Percentiles rank a stretch among this genome's conserved stretches.
Conservation (phyloP, 2,113 vertebrate species). For the Hoplias malabaricus region DNA sequence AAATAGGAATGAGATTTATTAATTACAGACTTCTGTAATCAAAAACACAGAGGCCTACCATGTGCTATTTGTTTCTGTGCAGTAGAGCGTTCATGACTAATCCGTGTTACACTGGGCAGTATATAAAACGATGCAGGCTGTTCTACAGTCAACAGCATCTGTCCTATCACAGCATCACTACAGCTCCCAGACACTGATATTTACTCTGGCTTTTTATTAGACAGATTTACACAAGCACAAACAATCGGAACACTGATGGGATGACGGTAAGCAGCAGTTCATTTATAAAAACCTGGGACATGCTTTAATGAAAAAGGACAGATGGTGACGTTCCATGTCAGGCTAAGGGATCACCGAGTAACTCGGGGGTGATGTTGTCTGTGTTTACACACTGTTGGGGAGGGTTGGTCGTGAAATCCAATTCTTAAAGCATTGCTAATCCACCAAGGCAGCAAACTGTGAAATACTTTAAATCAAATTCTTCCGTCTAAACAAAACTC, state of each 20-base stretch:
- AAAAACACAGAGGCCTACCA: no score
- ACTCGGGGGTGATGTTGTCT: background rate
- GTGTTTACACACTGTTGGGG: background rate
- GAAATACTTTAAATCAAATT: constrained; percentile 2
- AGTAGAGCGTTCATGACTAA: background rate
- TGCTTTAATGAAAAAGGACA: constrained; percentile 13
- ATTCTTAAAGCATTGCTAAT: background rate
- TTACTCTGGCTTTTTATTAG: background rate
- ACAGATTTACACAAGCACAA: background rate
- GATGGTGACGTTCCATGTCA: constrained; percentile 14
- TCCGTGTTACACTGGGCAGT: no score
- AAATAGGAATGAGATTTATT: background rate
- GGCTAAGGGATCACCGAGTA: background rate
- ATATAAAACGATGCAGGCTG: background rate
- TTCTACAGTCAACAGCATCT: background rate
- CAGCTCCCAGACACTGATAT: background rate
- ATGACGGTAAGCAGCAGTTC: background rate
- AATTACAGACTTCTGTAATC: no score
- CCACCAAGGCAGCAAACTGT: background rate
- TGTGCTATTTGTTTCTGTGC: background rate
- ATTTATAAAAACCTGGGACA: background rate
- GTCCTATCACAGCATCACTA: background rate
- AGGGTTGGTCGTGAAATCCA: background rate
- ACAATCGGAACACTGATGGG: constrained; percentile 43
- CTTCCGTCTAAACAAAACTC: background rate